Percentiles rank a stretch among this genome's conserved stretches.
phyloP scores from a whole-genome alignment of 2,113 vertebrate genomes.

The Jaculus jaculus region DNA sequence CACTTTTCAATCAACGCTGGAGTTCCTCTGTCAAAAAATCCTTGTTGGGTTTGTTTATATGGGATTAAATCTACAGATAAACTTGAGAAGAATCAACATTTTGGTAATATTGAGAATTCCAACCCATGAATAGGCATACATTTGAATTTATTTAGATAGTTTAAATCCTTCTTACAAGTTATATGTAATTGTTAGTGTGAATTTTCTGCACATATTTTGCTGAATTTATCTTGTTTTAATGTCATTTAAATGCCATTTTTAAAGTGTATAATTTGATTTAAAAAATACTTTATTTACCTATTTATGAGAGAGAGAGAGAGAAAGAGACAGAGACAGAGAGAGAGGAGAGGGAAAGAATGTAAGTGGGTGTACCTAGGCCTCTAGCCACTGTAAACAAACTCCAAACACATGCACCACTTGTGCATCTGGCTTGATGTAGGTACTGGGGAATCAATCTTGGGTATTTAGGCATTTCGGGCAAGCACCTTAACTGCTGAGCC shows the following conservation, averaged over 20 bases:
- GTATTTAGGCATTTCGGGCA: too few species aligned
- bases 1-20: background rate
- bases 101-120: background rate
- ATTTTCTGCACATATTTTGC: background rate
- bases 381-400: too few species aligned
- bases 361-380: too few species aligned
- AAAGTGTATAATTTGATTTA: background rate
- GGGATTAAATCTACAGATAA: background rate
- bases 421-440: too few species aligned
- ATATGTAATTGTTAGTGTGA: background rate
- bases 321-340: too few species aligned
- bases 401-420: too few species aligned
- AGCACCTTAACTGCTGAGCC: too few species aligned
- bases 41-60: slow-evolving; percentile 1
- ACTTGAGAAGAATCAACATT: background rate
- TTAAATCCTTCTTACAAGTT: background rate
- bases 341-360: too few species aligned
- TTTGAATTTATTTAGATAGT: background rate
- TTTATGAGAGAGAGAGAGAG: too few species aligned
- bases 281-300: too few species aligned
- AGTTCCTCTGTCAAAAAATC: background rate
- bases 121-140: background rate
- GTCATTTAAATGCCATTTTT: background rate
- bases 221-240: background rate
- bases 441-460: too few species aligned